Base-by-base conservation (phyloP, 2,797 vertebrate genomes). In the Sebastolobus alascanus region DNA sequence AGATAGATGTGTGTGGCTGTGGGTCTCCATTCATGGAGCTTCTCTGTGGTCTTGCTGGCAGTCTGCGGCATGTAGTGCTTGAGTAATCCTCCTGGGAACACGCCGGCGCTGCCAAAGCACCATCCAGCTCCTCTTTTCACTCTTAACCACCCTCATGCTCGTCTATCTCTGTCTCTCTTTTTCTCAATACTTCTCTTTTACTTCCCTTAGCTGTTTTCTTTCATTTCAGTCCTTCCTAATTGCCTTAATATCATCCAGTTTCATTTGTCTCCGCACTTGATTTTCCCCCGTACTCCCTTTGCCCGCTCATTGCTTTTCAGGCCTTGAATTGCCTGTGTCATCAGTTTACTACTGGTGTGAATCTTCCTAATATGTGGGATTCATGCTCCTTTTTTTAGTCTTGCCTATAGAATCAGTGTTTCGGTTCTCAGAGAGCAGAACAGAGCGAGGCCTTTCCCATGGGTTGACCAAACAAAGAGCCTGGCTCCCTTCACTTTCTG, bases 51-150 rank as follows among this genome's bases (percentile, higher is more conserved):
- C 80, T 88, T 77, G 38, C 86, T 94, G 92, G 92, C 92, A 93
- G 84, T 93, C 69, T 85, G 87, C 82, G 73, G 81, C 83, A 82
- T 90, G 86, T 77, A 90, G 90, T 77, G 74, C 93, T 92, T 93
- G 87, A 94, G 88, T 96, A 96, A 96, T 96, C 95, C 93, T 92
- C 95, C 93, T 96, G 96, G 95, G 96, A 96, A 96, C 92, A 93
- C 58, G 18, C 79, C 22, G 79, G 84, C 59, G 83, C 90, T 95
- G 94, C 94, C 95, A 96, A 96, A 95, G 90, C 92, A 89, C 90
- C 92, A 93, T 94, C 93, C 89, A 95, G 85, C 85, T 90, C 87
- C 80, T 91, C 94, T 92, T 93, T 90, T 91, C 87, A 88, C 78
- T 87, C 80, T 70, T 82, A 64, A 73, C 83, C 82, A 85, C 80